Percentiles rank a stretch among this genome's conserved stretches.
Conservation (phyloP, 2,888 invertebrate genomes). For the Leuctra nigra region DNA sequence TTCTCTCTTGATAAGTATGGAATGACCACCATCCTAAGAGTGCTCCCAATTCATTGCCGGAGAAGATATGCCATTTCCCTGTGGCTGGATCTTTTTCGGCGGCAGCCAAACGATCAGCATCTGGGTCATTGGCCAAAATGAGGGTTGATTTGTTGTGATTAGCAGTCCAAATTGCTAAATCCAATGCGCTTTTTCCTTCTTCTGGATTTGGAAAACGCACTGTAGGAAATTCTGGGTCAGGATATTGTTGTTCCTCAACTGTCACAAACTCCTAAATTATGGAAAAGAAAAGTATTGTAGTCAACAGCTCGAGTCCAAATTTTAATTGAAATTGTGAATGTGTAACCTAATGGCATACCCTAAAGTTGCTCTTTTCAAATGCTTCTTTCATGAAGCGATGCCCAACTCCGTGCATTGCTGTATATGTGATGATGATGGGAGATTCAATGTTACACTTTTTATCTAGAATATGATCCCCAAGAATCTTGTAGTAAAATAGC, state of each 20-base stretch:
- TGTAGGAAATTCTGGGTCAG: constrained; percentile 96
- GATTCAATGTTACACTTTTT: constrained; percentile 51
- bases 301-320: constrained; percentile 9
- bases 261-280: constrained; percentile 58
- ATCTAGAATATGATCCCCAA: constrained; percentile 49
- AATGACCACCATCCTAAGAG: constrained; percentile 93
- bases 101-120: constrained; percentile 92
- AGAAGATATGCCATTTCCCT: constrained; percentile 74
- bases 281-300: not conserved
- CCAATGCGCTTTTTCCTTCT: constrained; percentile 77
- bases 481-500: constrained; percentile 56
- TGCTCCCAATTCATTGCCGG: constrained; percentile 92
- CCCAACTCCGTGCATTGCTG: constrained; percentile 98
- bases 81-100: constrained; percentile 63
- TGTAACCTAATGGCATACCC: constrained; percentile 44
- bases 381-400: constrained; percentile 67
- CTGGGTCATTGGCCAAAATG: constrained; percentile 96
- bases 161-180: constrained; percentile 72
- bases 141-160: constrained; percentile 58
- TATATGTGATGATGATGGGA: constrained; percentile 70
- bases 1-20: constrained; percentile 47
- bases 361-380: constrained; percentile 66
- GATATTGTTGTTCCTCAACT: constrained; percentile 70
- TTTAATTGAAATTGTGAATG: not conserved
- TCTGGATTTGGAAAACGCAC: constrained; percentile 98